Evolutionary conservation across 1,140 invertebrate genomes (phyloP), one percentile per base, ranked within the genome.

Genomic region (Procambarus clarkii): DNA sequence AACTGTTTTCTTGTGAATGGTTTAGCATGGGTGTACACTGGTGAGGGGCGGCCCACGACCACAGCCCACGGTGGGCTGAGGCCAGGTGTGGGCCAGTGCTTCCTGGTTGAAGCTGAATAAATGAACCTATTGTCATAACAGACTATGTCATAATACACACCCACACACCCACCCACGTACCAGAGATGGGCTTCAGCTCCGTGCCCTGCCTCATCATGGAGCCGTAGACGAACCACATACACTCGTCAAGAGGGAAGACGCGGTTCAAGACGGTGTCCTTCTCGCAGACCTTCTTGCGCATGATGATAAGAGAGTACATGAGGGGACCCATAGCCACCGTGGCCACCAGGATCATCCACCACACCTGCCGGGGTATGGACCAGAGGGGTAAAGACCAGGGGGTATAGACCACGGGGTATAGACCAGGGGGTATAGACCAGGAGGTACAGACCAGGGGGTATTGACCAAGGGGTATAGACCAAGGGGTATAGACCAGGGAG

Each of bases 181-280:
- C 97, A 93, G 97, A 96, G 85, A 96, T 95, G 11, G 97, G 97
- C 69, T 96, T 95, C n/a, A 97, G 94, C 0, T 96, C 97, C 45
- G 97, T 97, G 50, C 97, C 97, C 94, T 98, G 97, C 93, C 98
- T 98, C 94, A 98, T 96, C n/a, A 98, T 95, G 18, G 97, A 97
- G 21, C 97, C 97, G 94, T 98, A 98, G 2, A 97, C 97, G 93
- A 98, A 98, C 97, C 97, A 98, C 13, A 97, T 95, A 93, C 97
- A 97, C 8, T 96, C 95, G 8, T 95, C 95, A 34, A 98, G 93
- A 0, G 95, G 95, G 92, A 96, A 97, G 4, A 95, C 95, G 50
- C 95, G 94, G 74, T 96, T 95, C 2, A 95, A 93, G 2, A 77
- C 91, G 2, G 93, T 84, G 18, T 95, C 93, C 92, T 95, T 95